Percentiles rank a stretch among this genome's conserved stretches.
Conservation (phyloP, 2,888 invertebrate genomes). For the Lysandra coridon region DNA sequence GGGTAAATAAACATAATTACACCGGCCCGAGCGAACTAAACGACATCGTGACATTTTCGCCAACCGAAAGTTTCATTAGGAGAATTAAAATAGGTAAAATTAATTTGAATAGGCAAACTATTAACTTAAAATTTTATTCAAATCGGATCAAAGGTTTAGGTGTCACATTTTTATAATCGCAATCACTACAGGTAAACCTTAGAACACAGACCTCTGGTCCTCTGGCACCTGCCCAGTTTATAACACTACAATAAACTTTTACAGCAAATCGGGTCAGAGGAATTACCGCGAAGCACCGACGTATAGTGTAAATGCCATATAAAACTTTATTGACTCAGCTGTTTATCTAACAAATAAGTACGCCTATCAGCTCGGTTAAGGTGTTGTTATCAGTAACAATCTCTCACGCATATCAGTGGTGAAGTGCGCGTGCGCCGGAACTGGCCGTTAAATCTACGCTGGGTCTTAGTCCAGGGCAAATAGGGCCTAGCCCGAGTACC, state of each 20-base stretch:
- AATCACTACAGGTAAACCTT: too few relatives aligned
- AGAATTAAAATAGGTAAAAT: too few relatives aligned
- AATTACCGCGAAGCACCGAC: not conserved
- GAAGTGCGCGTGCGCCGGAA: not conserved
- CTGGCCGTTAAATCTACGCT: not conserved
- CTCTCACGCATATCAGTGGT: not conserved
- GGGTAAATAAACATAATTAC: not conserved
- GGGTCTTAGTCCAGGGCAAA: too few relatives aligned
- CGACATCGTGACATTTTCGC: not conserved
- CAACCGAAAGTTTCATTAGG: not conserved
- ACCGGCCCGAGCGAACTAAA: not conserved
- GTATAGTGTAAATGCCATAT: not conserved
- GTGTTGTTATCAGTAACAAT: not conserved
- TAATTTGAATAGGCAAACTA: too few relatives aligned
- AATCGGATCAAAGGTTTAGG: too few relatives aligned
- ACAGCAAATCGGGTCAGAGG: not conserved
- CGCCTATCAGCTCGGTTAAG: not conserved
- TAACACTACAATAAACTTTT: not conserved
- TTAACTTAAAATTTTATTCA: too few relatives aligned
- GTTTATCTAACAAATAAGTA: conserved; percentile 1
- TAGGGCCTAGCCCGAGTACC: too few relatives aligned
- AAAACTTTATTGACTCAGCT: conserved; percentile 13
- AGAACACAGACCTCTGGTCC: too few relatives aligned
- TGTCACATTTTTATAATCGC: too few relatives aligned
- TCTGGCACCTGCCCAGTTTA: too few relatives aligned